Conservation (phyloP, 2,888 invertebrate species). For the Lithophane leautieri region DNA sequence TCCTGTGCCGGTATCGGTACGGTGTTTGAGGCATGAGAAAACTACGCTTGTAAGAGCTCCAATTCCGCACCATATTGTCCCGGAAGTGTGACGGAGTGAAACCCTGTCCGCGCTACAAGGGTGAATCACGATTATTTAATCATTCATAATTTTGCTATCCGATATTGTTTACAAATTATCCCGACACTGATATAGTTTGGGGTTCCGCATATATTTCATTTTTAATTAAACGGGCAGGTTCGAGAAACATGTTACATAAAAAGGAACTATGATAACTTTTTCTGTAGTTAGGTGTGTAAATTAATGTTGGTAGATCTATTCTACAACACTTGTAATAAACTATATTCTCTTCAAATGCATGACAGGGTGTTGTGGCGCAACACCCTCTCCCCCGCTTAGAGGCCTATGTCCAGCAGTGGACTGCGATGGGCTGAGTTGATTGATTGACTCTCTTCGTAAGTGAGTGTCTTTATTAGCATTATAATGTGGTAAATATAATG, state of each 20-base stretch:
- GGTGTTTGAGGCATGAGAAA: conserved; percentile 79
- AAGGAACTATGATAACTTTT: not conserved
- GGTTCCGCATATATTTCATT: conserved; percentile 31
- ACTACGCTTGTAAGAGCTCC: conserved; percentile 84
- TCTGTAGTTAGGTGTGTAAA: not conserved
- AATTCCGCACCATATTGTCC: conserved; percentile 82
- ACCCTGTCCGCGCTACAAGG: conserved; percentile 71
- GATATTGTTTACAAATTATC: conserved; percentile 56
- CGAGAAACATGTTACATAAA: not conserved
- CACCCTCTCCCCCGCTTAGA: not conserved
- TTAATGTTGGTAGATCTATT: not conserved
- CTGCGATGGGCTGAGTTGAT: not conserved
- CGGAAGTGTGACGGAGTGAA: conserved; percentile 76
- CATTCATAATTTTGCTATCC: conserved; percentile 67
- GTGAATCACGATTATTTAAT: conserved; percentile 81
- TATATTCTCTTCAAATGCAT: not conserved
- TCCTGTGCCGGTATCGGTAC: conserved; percentile 72
- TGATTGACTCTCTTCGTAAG: not conserved
- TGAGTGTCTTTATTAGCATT: not conserved
- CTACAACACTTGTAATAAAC: not conserved
- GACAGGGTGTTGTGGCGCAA: not conserved
- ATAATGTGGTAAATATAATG: not conserved
- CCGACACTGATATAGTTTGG: conserved; percentile 16
- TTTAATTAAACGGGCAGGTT: conserved; percentile 1
- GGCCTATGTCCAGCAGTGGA: not conserved